phyloP scores from a whole-genome alignment of 2,888 invertebrate genomes.

The Lacanobia wlatinum region DNA sequence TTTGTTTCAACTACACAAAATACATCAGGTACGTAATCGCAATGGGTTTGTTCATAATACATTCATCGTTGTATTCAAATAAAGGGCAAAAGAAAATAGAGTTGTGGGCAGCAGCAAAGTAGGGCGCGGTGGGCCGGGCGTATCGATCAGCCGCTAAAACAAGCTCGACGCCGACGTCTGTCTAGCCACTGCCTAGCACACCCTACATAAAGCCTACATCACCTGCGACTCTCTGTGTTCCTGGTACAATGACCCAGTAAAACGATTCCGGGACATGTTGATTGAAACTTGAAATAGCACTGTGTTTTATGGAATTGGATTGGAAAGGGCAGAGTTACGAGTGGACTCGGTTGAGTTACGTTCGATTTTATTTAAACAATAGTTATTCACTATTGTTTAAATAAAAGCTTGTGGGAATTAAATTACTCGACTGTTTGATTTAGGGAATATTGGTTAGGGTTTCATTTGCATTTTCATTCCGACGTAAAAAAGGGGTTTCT shows the following conservation, averaged over 20 bases:
- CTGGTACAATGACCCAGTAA: constrained; percentile 86
- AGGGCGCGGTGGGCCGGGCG: constrained; percentile 83
- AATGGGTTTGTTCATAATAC: constrained; percentile 64
- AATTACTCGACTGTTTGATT: constrained; percentile 42
- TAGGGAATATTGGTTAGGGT: constrained; percentile 40
- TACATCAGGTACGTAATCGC: constrained; percentile 58
- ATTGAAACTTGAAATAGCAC: constrained; percentile 80
- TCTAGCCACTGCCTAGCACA: constrained; percentile 81
- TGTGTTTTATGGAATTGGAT: constrained; percentile 78
- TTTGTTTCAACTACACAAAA: constrained; percentile 61
- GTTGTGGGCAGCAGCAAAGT: constrained; percentile 82
- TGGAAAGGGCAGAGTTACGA: constrained; percentile 69
- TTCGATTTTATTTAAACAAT: constrained; percentile 53
- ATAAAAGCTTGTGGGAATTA: constrained; percentile 55
- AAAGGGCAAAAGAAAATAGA: constrained; percentile 80
- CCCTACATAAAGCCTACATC: constrained; percentile 78
- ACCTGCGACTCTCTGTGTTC: constrained; percentile 78
- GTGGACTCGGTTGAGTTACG: constrained; percentile 57
- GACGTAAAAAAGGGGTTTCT: constrained; percentile 33
- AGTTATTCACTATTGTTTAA: constrained; percentile 53
- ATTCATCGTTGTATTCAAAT: constrained; percentile 77
- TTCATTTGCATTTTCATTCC: constrained; percentile 47
- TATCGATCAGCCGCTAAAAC: constrained; percentile 89
- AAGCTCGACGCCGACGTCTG: constrained; percentile 81
- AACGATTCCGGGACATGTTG: constrained; percentile 80